These are phyloP conservation scores for Luehdorfia chinensis DNA, from an alignment of 1,140 invertebrate species.

Conservation along the genomic window DNA sequence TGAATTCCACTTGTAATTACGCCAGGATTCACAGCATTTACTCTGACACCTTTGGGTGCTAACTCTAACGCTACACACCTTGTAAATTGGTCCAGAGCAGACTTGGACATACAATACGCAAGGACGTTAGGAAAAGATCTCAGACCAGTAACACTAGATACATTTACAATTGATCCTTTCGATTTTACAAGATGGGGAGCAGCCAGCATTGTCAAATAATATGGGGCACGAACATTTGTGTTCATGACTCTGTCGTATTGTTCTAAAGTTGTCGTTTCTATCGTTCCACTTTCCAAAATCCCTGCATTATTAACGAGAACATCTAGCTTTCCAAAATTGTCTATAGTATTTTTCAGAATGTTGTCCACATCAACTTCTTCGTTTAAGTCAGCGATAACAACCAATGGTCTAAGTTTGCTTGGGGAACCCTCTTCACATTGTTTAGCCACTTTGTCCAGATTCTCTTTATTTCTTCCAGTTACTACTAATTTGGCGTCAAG, in stretches of 20 bases:
- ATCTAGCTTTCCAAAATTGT: conserved; percentile 80
- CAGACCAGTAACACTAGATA: conserved; percentile 88
- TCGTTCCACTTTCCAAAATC: conserved; percentile 80
- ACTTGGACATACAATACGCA: conserved; percentile 89
- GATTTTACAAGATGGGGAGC: conserved; percentile 84
- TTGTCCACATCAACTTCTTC: conserved; percentile 81
- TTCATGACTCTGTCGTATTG: conserved; percentile 87
- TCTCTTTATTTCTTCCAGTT: conserved; percentile 77
- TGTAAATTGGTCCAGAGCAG: conserved; percentile 90
- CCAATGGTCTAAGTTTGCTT: conserved; percentile 68
- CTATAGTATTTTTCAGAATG: conserved; percentile 79
- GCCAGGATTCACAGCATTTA: conserved; percentile 88
- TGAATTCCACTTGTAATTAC: conserved; percentile 87
- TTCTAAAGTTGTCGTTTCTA: conserved; percentile 85
- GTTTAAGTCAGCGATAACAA: conserved; percentile 81
- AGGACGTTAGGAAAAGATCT: conserved; percentile 82
- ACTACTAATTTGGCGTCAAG: conserved; percentile 82
- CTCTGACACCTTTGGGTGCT: conserved; percentile 83
- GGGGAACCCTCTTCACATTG: conserved; percentile 77
- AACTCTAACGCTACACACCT: conserved; percentile 83
- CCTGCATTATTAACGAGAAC: conserved; percentile 89
- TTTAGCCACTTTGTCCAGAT: conserved; percentile 72
- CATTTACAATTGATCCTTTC: conserved; percentile 88
- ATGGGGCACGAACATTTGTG: conserved; percentile 85
- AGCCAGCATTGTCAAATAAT: conserved; percentile 85